Conservation (phyloP, 1,140 invertebrate species). For the Camponotus vicinus region DNA sequence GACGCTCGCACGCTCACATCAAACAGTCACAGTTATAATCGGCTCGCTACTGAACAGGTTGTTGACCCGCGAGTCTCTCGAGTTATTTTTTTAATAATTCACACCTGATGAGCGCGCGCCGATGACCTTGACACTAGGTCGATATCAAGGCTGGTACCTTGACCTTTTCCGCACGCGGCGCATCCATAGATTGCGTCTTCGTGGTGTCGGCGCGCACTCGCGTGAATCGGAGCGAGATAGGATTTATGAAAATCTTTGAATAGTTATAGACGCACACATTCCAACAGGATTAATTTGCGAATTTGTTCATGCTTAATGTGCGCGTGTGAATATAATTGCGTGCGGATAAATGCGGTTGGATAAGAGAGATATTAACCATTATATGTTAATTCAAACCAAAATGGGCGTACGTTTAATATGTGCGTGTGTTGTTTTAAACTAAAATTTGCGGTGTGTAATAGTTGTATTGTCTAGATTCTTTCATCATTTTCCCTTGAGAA, state of each 20-base stretch:
- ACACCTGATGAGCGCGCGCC: background rate
- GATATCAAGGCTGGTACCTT: constrained; percentile 66
- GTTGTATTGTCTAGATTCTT: background rate
- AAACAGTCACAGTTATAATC: constrained; percentile 2
- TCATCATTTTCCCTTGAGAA: background rate
- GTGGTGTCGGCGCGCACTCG: constrained; percentile 36
- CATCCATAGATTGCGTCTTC: constrained; percentile 70
- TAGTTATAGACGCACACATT: background rate
- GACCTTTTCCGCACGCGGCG: constrained; percentile 65
- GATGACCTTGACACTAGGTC: constrained; percentile 66
- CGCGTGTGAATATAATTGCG: constrained; percentile 28
- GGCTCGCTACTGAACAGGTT: constrained; percentile 11
- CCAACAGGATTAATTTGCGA: constrained; percentile 20
- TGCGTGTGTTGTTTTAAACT: background rate
- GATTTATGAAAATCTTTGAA: constrained; percentile 29
- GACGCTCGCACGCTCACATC: background rate
- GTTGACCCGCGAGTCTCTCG: constrained; percentile 15
- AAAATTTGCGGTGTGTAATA: background rate
- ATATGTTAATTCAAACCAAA: constrained; percentile 11
- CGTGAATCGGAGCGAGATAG: constrained; percentile 39
- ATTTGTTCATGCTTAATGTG: background rate
- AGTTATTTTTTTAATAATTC: constrained; percentile 24
- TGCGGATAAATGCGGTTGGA: background rate
- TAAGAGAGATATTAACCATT: constrained; percentile 17
- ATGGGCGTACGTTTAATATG: background rate